A percentile compares a stretch with the other conserved stretches of the same genome.
Conservation (phyloP, 2,797 vertebrate genomes). For the Sebastes umbrosus region DNA sequence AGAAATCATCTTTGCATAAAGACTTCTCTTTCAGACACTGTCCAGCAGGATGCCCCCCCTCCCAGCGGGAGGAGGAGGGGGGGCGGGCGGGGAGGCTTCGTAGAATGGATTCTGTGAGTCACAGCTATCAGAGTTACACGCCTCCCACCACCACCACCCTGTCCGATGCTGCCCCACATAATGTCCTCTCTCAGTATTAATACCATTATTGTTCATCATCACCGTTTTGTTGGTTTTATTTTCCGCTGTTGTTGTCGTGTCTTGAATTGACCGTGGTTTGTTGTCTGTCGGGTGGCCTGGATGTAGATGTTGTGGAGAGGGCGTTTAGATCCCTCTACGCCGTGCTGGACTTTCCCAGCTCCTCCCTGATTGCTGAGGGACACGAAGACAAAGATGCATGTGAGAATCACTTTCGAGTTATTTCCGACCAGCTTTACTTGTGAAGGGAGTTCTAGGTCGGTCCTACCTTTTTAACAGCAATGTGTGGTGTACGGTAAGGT, state of each 20-base stretch:
- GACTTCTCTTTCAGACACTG: constrained; percentile 83
- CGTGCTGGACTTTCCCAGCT: constrained; percentile 94
- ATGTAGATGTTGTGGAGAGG: constrained; percentile 66
- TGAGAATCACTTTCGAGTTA: neutral
- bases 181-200: constrained; percentile 38
- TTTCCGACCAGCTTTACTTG: neutral
- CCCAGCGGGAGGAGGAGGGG: constrained; percentile 36
- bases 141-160: constrained; percentile 68
- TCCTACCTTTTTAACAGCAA: neutral
- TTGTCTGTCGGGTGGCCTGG: constrained; percentile 72
- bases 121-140: constrained; percentile 71
- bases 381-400: constrained; percentile 18
- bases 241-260: constrained; percentile 76
- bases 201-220: constrained; percentile 58
- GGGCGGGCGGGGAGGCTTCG: constrained; percentile 59
- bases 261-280: constrained; percentile 74
- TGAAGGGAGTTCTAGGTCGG: neutral
- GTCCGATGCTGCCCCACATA: constrained; percentile 27
- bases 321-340: constrained; percentile 82
- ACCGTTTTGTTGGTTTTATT: constrained; percentile 25
- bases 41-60: constrained; percentile 68
- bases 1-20: constrained; percentile 86
- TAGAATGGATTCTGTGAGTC: constrained; percentile 63
- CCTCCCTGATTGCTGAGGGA: constrained; percentile 94
- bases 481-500: neutral